phyloP scores from a whole-genome alignment of 2,888 invertebrate species.

The Lithosia quadra region DNA sequence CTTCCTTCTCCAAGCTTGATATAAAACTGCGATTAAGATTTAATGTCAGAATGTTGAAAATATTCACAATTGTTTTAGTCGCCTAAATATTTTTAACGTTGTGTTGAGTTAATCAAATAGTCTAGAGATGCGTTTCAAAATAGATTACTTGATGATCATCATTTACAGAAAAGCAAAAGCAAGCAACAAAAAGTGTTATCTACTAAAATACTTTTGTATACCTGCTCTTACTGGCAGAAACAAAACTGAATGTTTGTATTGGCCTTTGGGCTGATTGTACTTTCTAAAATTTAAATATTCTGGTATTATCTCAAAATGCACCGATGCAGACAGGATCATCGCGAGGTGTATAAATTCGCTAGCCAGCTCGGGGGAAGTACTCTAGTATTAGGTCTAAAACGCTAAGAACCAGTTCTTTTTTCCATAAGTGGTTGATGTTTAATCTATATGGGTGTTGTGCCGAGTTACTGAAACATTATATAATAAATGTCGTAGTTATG shows the following conservation, averaged over 20 bases:
- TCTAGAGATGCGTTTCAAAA: too few relatives aligned
- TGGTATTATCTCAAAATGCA: background rate
- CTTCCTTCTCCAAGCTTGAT: background rate
- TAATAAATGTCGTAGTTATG: background rate
- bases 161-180: too few relatives aligned
- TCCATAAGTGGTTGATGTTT: conserved; percentile 32
- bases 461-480: conserved; percentile 23
- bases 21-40: background rate
- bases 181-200: too few relatives aligned
- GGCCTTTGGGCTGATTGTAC: background rate
- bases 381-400: background rate
- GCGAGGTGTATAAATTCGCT: background rate
- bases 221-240: too few relatives aligned
- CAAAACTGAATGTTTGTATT: too few relatives aligned
- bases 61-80: too few relatives aligned
- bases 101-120: too few relatives aligned
- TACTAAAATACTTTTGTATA: too few relatives aligned
- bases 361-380: conserved; percentile 8
- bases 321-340: background rate
- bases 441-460: conserved; percentile 38
- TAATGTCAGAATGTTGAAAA: background rate
- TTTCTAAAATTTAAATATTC: background rate
- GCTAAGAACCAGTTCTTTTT: conserved; percentile 21
- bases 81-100: background rate
- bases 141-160: too few relatives aligned